These are phyloP conservation scores for Agrochola lota DNA, from an alignment of 2,888 invertebrate species.

Conservation along the genomic window DNA sequence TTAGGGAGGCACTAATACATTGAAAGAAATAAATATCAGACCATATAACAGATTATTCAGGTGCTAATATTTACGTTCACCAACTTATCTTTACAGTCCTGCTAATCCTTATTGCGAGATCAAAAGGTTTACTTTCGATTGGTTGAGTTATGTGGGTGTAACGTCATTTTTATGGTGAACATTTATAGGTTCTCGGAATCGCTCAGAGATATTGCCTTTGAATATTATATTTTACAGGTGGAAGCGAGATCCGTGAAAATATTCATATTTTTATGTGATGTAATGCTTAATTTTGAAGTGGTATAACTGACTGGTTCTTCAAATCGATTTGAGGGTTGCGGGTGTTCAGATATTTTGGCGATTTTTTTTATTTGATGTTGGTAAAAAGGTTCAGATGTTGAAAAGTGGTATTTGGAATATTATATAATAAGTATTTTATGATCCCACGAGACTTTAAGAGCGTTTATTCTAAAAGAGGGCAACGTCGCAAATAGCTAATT, in stretches of 20 bases:
- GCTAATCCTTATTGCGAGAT: slow-evolving; percentile 1
- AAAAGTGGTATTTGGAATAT: not conserved
- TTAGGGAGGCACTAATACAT: slow-evolving; percentile 65
- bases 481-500: no score
- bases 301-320: slow-evolving; percentile 47
- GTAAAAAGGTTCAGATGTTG: not conserved
- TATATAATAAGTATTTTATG: not conserved
- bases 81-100: slow-evolving; percentile 38
- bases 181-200: slow-evolving; percentile 75
- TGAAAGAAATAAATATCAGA: slow-evolving; percentile 69
- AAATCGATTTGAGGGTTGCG: slow-evolving; percentile 44
- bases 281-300: slow-evolving; percentile 67
- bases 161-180: slow-evolving; percentile 76
- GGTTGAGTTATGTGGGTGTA: slow-evolving; percentile 34
- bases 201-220: slow-evolving; percentile 72
- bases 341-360: slow-evolving; percentile 29
- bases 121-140: slow-evolving; percentile 52
- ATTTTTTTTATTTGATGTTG: slow-evolving; percentile 1
- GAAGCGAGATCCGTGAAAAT: slow-evolving; percentile 64
- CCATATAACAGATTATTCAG: slow-evolving; percentile 71
- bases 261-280: slow-evolving; percentile 63
- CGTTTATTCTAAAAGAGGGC: no score
- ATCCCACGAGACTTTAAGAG: not conserved
- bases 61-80: slow-evolving; percentile 69
- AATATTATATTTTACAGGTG: slow-evolving; percentile 73